phyloP scores from a whole-genome alignment of 2,113 vertebrate genomes.

The Eidolon helvum region DNA sequence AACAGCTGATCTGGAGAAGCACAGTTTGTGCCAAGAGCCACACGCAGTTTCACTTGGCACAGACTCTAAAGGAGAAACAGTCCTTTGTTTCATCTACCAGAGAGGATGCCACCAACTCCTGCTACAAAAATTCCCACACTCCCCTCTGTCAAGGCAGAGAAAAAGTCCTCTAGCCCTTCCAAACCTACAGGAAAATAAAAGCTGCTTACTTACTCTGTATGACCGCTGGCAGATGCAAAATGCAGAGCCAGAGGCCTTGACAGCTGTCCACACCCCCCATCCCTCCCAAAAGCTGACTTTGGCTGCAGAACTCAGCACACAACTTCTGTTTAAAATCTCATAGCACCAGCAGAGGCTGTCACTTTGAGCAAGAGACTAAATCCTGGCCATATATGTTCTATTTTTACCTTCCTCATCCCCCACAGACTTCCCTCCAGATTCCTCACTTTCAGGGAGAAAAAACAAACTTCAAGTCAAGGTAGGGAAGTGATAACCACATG shows the following conservation, averaged over 20 bases:
- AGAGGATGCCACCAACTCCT: neutral
- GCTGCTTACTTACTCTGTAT: no score
- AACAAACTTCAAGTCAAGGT: neutral
- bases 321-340: no score
- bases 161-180: neutral
- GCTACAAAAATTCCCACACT: neutral
- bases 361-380: neutral
- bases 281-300: neutral
- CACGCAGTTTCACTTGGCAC: conserved; percentile 25
- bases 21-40: neutral
- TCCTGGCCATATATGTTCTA: fast-evolving
- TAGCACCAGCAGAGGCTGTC: neutral
- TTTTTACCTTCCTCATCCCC: neutral
- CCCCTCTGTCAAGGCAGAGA: neutral
- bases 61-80: neutral
- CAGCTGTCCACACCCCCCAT: fast-evolving
- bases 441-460: neutral
- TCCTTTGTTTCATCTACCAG: neutral
- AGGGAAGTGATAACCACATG: neutral
- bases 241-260: fast-evolving
- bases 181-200: neutral
- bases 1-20: neutral
- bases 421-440: neutral
- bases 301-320: neutral
- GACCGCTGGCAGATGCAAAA: neutral